These are phyloP conservation scores for Sturmia bella DNA, from an alignment of 2,888 invertebrate genomes.

Conservation along the genomic window DNA sequence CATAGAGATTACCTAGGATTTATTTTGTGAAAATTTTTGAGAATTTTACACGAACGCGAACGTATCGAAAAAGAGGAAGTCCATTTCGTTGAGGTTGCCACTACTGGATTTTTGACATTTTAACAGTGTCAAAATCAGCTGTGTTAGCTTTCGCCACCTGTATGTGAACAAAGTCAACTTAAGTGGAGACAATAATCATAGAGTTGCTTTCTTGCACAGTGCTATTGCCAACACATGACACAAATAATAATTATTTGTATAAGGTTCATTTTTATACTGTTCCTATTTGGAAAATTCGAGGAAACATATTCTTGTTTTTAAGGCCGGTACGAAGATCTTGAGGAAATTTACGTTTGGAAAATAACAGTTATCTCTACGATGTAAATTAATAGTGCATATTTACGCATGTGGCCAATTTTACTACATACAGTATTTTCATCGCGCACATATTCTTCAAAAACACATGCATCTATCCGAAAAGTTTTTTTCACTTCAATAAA, in stretches of 20 bases:
- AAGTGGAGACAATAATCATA: background rate
- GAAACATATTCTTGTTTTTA: no score
- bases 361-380: no score
- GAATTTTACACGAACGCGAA: slow-evolving; percentile 82
- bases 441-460: no score
- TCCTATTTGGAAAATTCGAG: no score
- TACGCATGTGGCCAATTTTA: no score
- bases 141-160: slow-evolving; percentile 45
- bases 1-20: slow-evolving; percentile 81
- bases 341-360: no score
- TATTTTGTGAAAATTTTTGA: slow-evolving; percentile 80
- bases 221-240: background rate
- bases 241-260: background rate
- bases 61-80: slow-evolving; percentile 82
- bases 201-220: background rate
- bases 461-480: no score
- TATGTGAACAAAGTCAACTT: slow-evolving; percentile 32
- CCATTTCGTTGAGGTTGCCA: slow-evolving; percentile 76
- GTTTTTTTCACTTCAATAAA: no score
- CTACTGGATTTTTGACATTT: slow-evolving; percentile 67
- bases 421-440: no score
- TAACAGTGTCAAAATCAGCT: slow-evolving; percentile 69
- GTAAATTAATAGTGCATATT: no score
- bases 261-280: no score
- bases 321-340: no score